Base-by-base conservation (phyloP, 2,888 invertebrate genomes). In the Trilocha varians region DNA sequence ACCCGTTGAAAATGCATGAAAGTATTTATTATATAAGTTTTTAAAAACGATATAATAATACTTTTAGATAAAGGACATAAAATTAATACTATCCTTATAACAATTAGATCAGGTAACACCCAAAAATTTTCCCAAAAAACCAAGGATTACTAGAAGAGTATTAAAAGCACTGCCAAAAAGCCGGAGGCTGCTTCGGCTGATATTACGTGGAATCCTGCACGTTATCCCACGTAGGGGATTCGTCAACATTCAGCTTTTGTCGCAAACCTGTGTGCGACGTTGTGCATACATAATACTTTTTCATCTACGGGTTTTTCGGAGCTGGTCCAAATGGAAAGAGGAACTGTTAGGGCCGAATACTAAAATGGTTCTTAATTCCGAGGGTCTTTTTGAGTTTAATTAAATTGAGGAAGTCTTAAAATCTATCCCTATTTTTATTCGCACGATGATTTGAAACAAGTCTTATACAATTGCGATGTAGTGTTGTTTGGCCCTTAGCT, bases 281-380 rank as follows among this genome's bases (percentile, higher is more conserved):
- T 59, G 59, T 53, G 61, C 57, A 64, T 63, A 62, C 57, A 52
- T 59, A 64, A 62, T 66, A 65, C 59, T 62, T 62, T 67, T 68
- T 56, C 52, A 59, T 49, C 57, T 57, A 50, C 49, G 43, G 48
- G 53, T 61, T 48, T 55, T 57, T 49, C 15, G 38, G 34, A 35
- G 11, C 40, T 49, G 63, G 62, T 46, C 16, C 42, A 55, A 58
- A 55, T 44, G 45, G 41, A 13, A 47, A 47, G 39, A 3, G 14
- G 13, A 11, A 15, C 32, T 16, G 38, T 32, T n/a, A n/a, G n/a
- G n/a, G n/a, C n/a, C n/a, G n/a, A n/a, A n/a, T n/a, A n/a, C n/a
- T n/a, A n/a, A n/a, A n/a, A n/a, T n/a, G n/a, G n/a, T n/a, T n/a
- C n/a, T n/a, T n/a, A n/a, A n/a, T n/a, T n/a, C n/a, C n/a, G n/a